A percentile compares a stretch with the other conserved stretches of the same genome.
Conservation (phyloP, 2,113 vertebrate genomes). For the Aspidoscelis tigris region DNA sequence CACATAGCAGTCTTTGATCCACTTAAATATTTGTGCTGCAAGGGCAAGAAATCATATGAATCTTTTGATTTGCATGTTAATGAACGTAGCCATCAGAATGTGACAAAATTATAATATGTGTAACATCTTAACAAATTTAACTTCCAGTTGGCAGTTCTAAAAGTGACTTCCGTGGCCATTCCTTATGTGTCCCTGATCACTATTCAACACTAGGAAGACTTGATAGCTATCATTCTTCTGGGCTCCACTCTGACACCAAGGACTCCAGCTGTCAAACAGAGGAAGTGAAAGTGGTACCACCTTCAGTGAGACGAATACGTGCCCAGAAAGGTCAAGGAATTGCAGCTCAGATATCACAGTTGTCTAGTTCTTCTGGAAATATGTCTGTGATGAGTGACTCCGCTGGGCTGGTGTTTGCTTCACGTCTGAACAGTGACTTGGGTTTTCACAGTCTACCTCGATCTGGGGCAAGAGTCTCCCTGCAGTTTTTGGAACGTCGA, state of each 20-base stretch:
- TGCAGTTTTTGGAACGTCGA: slow-evolving; percentile 83
- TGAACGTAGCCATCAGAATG: slow-evolving; percentile 8
- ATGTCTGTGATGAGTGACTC: slow-evolving; percentile 87
- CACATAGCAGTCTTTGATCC: too few relatives aligned
- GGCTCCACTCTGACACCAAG: slow-evolving; percentile 82
- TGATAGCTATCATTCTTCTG: slow-evolving; percentile 74
- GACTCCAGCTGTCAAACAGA: slow-evolving; percentile 96
- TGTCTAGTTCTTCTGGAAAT: slow-evolving; percentile 90
- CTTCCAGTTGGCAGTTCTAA: slow-evolving; percentile 78
- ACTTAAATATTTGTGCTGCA: not conserved
- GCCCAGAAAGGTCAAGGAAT: slow-evolving; percentile 95
- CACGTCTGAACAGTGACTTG: slow-evolving; percentile 75
- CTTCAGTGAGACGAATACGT: slow-evolving; percentile 93
- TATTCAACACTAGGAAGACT: slow-evolving; percentile 87
- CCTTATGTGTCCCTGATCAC: slow-evolving; percentile 86
- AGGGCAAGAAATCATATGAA: not conserved
- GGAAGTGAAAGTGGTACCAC: slow-evolving; percentile 89
- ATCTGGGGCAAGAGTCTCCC: slow-evolving; percentile 79
- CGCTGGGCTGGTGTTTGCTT: slow-evolving; percentile 75
- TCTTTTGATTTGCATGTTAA: not conserved
- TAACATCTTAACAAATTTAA: slow-evolving; percentile 69
- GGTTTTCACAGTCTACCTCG: slow-evolving; percentile 94
- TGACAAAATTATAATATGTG: slow-evolving; percentile 24
- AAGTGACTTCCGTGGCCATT: slow-evolving; percentile 83
- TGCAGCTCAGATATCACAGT: slow-evolving; percentile 91